A percentile compares a stretch with the other conserved stretches of the same genome.
These are phyloP conservation scores for Clistopyga incitator DNA, from an alignment of 2,888 invertebrate genomes.

Conservation along the genomic window DNA sequence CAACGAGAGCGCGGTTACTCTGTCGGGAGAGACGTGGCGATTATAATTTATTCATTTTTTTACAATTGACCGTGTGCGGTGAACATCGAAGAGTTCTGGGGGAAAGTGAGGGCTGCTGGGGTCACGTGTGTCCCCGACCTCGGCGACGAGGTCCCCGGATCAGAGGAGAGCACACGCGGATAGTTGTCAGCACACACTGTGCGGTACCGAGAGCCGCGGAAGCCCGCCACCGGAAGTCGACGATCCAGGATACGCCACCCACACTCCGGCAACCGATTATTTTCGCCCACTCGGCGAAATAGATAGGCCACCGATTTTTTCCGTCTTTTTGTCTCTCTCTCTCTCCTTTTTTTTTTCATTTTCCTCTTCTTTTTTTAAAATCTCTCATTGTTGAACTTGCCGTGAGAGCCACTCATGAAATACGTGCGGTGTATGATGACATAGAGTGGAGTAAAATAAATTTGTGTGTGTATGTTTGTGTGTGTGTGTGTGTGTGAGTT, in stretches of 20 bases:
- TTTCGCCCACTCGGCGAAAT: constrained; percentile 52
- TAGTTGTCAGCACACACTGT: constrained; percentile 38
- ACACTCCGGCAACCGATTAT: constrained; percentile 36
- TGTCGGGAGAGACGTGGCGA: no score
- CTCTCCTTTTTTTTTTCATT: constrained; percentile 26
- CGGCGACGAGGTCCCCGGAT: constrained; percentile 40
- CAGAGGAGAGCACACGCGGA: constrained; percentile 41
- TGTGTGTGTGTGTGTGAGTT: constrained; percentile 25
- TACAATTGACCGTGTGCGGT: not conserved
- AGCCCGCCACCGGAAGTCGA: constrained; percentile 65
- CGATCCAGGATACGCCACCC: constrained; percentile 59
- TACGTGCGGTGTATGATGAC: not conserved
- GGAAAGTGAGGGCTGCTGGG: constrained; percentile 37
- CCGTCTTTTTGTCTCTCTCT: constrained; percentile 3
- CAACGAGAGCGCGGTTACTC: not conserved
- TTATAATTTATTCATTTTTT: not conserved
- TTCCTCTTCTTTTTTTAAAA: constrained; percentile 8
- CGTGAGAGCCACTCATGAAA: not conserved
- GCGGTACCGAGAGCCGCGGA: constrained; percentile 44
- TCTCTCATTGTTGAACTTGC: constrained; percentile 23
- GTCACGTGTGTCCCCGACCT: constrained; percentile 58
- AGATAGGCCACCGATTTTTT: constrained; percentile 36
- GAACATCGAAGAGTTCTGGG: constrained; percentile 1
- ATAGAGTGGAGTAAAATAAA: not conserved
- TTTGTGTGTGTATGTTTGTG: no score